Evolutionary conservation across 2,888 invertebrate species (phyloP), one percentile per base, ranked within the genome.

Genomic region (Plusia festucae): DNA sequence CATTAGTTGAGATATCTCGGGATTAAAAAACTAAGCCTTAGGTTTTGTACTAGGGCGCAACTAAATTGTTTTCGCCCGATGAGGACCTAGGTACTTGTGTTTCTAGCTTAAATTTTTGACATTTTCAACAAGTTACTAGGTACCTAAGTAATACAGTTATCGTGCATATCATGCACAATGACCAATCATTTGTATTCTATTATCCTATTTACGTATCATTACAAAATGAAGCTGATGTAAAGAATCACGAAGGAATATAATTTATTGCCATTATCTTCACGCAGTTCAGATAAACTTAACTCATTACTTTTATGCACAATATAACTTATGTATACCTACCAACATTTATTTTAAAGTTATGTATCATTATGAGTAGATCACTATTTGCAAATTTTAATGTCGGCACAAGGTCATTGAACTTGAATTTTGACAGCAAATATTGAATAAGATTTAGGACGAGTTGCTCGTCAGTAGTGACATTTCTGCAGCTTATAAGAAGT

Each of bases 331-430:
- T 9, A 15, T 15, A 16, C 44, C 15, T 44, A 44, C 16, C 8
- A 11, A 44, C 16, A 2, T 44, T 2, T 34, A 34, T 13, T n/a
- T n/a, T n/a, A n/a, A 34, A 9, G 2, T 9, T 34, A 13, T 34
- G 34, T 34, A 34, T 13, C 8, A 30, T 30, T 30, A 30, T 30
- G 30, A n/a, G 9, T 7, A 60, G 27, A 59, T 44, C 54, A 61
- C n/a, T 67, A 66, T 59, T 40, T 53, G 46, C 16, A 52, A 6
- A 57, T n/a, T n/a, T n/a, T n/a, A 62, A 68, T 51, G n/a, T 30
- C 22, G 27, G 24, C 20, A 40, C 52, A 63, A 72, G 72, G 60
- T 58, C 11, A 2, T 40, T 63, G 63, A 68, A 73, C 74, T 64
- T 46, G n/a, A 52, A 30, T 32, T 55, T 24, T 18, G 40, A 18